Percentiles rank a stretch among this genome's conserved stretches.
phyloP scores from a whole-genome alignment of 2,113 vertebrate species.

The cattle (Bos taurus) region DNA sequence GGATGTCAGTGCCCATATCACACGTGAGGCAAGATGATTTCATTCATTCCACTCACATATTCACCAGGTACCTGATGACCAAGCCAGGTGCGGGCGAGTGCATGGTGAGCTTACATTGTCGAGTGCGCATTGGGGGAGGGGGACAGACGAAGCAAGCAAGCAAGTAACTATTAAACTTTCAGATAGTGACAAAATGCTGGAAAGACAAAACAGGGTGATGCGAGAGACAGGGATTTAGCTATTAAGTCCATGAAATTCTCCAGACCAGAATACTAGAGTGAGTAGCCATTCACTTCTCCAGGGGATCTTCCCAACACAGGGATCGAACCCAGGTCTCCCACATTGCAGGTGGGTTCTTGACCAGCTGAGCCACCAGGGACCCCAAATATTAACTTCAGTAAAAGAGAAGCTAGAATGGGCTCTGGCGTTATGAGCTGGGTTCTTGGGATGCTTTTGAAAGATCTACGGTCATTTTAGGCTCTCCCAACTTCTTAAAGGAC shows the following conservation, averaged over 20 bases:
- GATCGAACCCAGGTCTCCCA: background rate
- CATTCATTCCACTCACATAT: background rate
- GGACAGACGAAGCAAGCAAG: background rate
- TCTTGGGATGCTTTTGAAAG: background rate
- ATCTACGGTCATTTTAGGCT: background rate
- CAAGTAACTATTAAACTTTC: background rate
- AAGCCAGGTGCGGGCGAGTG: background rate
- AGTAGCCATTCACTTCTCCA: background rate
- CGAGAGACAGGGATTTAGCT: background rate
- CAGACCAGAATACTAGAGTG: background rate
- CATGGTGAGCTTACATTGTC: accelerated
- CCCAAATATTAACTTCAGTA: background rate
- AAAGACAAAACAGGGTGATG: background rate
- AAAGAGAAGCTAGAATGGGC: background rate
- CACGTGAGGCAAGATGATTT: background rate
- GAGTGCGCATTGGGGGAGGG: background rate
- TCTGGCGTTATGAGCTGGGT: background rate
- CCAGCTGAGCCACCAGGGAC: background rate
- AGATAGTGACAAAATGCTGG: no score
- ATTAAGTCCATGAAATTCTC: background rate
- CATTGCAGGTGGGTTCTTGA: background rate
- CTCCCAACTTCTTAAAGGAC: background rate
- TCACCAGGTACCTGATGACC: background rate
- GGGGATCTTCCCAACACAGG: background rate
- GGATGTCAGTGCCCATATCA: accelerated